These are phyloP conservation scores for Myzus persicae DNA, from an alignment of 1,140 invertebrate species.

Conservation along the genomic window DNA sequence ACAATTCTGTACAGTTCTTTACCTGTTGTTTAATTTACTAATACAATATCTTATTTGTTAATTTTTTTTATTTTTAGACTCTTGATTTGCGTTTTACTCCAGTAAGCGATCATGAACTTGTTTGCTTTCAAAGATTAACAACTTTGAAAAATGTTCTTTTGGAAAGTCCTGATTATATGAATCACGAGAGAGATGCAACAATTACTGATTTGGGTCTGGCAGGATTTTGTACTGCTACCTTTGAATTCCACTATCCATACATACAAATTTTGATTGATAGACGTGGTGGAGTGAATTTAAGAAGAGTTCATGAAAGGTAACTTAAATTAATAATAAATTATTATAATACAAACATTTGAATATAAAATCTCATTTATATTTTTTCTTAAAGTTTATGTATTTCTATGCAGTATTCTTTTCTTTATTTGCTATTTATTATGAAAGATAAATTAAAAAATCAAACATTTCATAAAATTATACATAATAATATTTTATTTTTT, in stretches of 20 bases:
- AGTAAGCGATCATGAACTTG: constrained; percentile 75
- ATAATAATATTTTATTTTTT: not conserved
- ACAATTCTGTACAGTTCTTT: not conserved
- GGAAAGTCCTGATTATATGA: constrained; percentile 26
- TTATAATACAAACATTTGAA: not conserved
- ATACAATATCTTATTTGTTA: not conserved
- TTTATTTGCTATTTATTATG: not conserved
- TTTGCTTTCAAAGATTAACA: constrained; percentile 56
- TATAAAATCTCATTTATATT: not conserved
- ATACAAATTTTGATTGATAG: constrained; percentile 45
- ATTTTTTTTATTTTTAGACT: constrained; percentile 64
- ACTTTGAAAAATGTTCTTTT: constrained; percentile 42
- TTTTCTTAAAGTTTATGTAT: not conserved
- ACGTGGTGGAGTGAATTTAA: constrained; percentile 30
- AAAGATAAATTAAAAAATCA: not conserved
- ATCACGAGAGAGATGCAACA: constrained; percentile 41
- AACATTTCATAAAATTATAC: not conserved
- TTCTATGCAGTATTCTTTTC: not conserved
- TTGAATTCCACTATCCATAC: constrained; percentile 29
- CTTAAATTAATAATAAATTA: not conserved
- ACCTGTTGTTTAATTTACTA: not conserved
- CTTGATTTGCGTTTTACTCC: constrained; percentile 74
- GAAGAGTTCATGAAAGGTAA: constrained; percentile 48
- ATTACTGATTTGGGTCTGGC: constrained; percentile 51
- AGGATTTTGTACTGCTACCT: constrained; percentile 13